A percentile compares a stretch with the other conserved stretches of the same genome.
These are phyloP conservation scores for Smittia aterrima DNA, from an alignment of 2,888 invertebrate species.

Conservation along the genomic window DNA sequence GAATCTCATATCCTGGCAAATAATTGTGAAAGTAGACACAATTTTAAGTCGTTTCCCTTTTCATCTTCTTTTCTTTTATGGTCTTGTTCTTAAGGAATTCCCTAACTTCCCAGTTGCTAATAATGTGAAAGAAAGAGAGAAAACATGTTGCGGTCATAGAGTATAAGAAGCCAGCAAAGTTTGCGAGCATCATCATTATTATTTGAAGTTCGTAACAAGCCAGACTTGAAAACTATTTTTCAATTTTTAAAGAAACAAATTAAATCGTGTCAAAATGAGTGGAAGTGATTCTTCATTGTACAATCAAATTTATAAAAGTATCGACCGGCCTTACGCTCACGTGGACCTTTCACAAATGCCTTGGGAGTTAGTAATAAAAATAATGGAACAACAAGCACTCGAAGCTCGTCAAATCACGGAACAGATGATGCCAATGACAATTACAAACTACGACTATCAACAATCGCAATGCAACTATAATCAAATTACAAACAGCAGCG, in stretches of 20 bases:
- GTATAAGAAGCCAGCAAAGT: no score
- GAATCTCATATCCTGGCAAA: no score
- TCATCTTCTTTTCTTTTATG: no score
- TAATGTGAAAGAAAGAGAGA: no score
- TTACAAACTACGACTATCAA: slow-evolving; percentile 30
- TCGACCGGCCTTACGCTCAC: slow-evolving; percentile 34
- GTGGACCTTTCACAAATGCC: slow-evolving; percentile 33
- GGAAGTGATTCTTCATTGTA: slow-evolving; percentile 33
- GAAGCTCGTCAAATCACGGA: slow-evolving; percentile 19
- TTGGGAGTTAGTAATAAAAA: slow-evolving; percentile 37
- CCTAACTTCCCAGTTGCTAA: no score
- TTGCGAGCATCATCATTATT: no score
- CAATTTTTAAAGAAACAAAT: background rate
- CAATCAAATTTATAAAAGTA: slow-evolving; percentile 34
- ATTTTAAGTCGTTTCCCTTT: no score
- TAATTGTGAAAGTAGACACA: no score
- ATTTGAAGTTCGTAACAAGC: no score
- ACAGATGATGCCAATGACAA: slow-evolving; percentile 24
- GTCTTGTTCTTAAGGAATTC: no score
- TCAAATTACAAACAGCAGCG: background rate
- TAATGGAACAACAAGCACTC: slow-evolving; percentile 39
- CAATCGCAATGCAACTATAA: background rate
- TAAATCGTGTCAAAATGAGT: slow-evolving; percentile 24
- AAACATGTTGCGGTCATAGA: no score
- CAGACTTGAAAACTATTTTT: slow-evolving; percentile 9